A percentile compares a stretch with the other conserved stretches of the same genome.
Conservation (phyloP, 2,113 vertebrate genomes). For the Sapayoa aenigma region DNA sequence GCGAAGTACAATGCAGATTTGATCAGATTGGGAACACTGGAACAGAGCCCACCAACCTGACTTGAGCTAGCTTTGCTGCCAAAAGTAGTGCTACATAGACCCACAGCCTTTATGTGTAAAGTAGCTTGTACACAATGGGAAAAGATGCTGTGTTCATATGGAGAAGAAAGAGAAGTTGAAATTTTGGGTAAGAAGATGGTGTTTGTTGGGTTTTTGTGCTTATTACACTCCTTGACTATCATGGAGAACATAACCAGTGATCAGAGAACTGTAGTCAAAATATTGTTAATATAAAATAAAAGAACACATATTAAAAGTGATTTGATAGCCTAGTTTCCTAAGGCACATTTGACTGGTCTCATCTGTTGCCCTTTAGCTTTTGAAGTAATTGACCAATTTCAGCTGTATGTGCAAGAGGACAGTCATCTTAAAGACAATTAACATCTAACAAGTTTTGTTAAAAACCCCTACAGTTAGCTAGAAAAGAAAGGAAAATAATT, state of each 20-base stretch:
- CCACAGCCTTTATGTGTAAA: background rate
- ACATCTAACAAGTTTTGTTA: background rate
- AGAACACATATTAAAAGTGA: rapidly evolving
- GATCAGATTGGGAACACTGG: background rate
- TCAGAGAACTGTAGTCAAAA: background rate
- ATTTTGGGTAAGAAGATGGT: background rate
- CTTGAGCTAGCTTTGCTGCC: background rate
- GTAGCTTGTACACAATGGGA: background rate
- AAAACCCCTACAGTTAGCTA: background rate
- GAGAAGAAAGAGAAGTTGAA: background rate
- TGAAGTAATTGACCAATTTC: background rate
- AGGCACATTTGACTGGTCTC: background rate
- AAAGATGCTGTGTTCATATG: rapidly evolving
- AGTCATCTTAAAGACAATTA: background rate
- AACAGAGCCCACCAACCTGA: background rate
- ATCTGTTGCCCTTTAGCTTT: background rate
- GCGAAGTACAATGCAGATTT: background rate
- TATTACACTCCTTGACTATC: background rate
- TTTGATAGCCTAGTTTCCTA: background rate
- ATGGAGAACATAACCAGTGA: background rate
- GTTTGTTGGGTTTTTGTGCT: background rate
- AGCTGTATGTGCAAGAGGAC: background rate
- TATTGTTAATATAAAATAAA: background rate
- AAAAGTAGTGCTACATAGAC: background rate
- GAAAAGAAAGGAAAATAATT: background rate